Evolutionary conservation across 2,113 vertebrate species (phyloP).

Genomic region (Muntiacus reevesi): DNA sequence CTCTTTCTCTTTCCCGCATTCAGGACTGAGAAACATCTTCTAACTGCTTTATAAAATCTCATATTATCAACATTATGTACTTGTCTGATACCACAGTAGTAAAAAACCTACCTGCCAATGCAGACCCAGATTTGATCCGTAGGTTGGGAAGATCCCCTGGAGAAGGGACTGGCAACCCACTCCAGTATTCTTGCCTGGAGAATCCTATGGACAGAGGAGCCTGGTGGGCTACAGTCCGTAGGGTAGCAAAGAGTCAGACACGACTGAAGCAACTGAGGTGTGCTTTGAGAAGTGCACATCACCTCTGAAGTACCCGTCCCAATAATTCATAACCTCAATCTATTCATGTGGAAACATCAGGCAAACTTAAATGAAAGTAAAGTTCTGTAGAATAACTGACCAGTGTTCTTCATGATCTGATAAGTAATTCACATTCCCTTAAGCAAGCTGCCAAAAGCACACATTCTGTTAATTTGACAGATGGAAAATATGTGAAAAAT

Average conservation of each 20-base stretch:
- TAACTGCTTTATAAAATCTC: neutral
- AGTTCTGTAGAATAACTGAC: neutral
- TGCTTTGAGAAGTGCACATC: neutral
- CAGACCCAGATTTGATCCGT: neutral
- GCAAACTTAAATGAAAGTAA: neutral
- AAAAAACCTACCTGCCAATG: neutral
- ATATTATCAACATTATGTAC: neutral
- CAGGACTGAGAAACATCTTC: neutral
- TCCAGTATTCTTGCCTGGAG: neutral
- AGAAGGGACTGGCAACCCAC: neutral
- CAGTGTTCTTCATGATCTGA: neutral
- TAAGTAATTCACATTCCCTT: slow-evolving; percentile 26
- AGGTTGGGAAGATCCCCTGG: neutral
- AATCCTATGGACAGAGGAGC: neutral
- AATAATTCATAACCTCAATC: neutral
- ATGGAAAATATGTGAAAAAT: neutral
- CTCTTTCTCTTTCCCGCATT: neutral
- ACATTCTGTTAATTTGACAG: slow-evolving; percentile 6
- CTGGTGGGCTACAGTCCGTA: neutral
- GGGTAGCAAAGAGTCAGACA: neutral
- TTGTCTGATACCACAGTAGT: neutral
- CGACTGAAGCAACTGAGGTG: neutral
- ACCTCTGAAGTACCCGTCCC: neutral
- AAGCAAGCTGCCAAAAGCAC: slow-evolving; percentile 18
- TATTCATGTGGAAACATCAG: slow-evolving; percentile 3